A percentile compares a stretch with the other conserved stretches of the same genome.
Evolutionary conservation across 2,797 vertebrate species (phyloP).

Genomic region (Sebastes umbrosus): DNA sequence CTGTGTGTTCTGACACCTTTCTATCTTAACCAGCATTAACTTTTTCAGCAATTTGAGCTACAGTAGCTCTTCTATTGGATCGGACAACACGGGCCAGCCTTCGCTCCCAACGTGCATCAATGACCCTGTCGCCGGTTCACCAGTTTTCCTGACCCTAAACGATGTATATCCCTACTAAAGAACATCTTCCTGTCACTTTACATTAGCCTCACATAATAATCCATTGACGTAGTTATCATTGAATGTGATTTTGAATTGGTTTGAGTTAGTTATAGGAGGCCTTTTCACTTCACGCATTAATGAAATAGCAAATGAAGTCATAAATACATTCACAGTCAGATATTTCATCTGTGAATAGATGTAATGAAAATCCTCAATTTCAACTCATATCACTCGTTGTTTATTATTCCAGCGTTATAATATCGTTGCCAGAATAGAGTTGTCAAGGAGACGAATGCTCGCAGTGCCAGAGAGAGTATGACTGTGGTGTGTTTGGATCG

Average conservation of each 20-base stretch:
- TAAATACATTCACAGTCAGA: not conserved
- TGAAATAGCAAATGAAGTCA: not conserved
- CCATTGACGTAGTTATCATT: not conserved
- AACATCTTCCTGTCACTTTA: not conserved
- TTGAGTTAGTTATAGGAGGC: not conserved
- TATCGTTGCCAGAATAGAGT: constrained; percentile 13
- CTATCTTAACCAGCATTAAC: fast-evolving
- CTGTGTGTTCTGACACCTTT: too few relatives aligned
- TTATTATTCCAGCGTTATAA: not conserved
- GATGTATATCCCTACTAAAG: not conserved
- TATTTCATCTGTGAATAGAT: not conserved
- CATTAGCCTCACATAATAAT: not conserved
- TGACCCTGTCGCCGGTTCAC: too few relatives aligned
- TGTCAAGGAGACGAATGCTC: constrained; percentile 25
- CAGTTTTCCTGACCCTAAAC: too few relatives aligned
- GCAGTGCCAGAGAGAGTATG: not conserved
- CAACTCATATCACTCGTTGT: not conserved
- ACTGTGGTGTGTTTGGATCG: not conserved
- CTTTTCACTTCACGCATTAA: not conserved
- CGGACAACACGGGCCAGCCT: too few relatives aligned
- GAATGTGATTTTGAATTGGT: not conserved
- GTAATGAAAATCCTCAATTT: not conserved
- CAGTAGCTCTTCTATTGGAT: too few relatives aligned
- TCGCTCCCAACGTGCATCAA: too few relatives aligned
- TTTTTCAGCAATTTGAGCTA: too few relatives aligned